phyloP scores from a whole-genome alignment of 2,888 invertebrate species.

The Euspilapteryx auroguttella region DNA sequence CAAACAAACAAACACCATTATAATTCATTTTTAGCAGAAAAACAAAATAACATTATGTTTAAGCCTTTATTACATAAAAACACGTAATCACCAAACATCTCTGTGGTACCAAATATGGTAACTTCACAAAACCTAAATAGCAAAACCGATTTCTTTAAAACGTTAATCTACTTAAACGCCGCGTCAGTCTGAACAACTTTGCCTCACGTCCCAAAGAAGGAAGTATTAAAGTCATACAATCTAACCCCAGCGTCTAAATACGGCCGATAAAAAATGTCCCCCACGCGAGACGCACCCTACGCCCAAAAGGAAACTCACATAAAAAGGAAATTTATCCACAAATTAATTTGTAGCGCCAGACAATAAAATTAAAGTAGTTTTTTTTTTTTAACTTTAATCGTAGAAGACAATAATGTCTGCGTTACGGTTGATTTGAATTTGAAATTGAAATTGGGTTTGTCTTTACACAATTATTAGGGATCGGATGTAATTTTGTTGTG shows the following conservation, averaged over 20 bases:
- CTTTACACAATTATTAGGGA: too few species aligned
- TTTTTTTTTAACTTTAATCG: background rate
- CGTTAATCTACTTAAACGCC: too few species aligned
- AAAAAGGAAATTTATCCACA: slow-evolving; percentile 56
- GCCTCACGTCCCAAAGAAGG: slow-evolving; percentile 38
- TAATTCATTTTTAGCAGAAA: too few species aligned
- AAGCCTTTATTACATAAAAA: too few species aligned
- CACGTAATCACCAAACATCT: too few species aligned
- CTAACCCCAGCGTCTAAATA: slow-evolving; percentile 49
- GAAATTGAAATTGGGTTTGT: background rate
- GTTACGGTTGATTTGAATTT: background rate
- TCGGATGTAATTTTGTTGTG: too few species aligned
- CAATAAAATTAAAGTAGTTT: slow-evolving; percentile 30
- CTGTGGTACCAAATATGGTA: too few species aligned
- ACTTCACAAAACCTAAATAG: too few species aligned
- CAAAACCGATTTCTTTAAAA: too few species aligned
- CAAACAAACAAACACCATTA: too few species aligned
- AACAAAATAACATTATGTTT: too few species aligned
- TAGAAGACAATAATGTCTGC: slow-evolving; percentile 4
- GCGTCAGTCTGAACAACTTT: too few species aligned
- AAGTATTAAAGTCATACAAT: slow-evolving; percentile 51
- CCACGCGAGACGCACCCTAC: slow-evolving; percentile 19
- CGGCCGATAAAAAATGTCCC: slow-evolving; percentile 55
- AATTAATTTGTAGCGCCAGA: slow-evolving; percentile 47
- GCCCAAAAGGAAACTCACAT: slow-evolving; percentile 41